Base-by-base conservation (phyloP, 2,888 invertebrate species). In the Spilarctia lutea region DNA sequence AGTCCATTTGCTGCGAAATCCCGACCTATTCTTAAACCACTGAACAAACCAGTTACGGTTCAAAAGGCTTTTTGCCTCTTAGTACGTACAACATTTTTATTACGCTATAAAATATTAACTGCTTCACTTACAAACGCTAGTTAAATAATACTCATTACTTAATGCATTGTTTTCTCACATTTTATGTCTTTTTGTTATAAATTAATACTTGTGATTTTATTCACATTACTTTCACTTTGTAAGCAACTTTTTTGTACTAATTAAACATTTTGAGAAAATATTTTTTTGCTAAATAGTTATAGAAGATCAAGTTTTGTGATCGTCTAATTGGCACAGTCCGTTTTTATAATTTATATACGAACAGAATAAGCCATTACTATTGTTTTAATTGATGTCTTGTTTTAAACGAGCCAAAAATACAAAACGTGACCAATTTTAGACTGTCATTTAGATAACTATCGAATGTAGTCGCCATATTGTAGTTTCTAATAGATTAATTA, bases 361-460 rank as follows among this genome's bases (percentile, higher is more conserved):
- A 68, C 13, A 71, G 76, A 77, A 76, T 76, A 63, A 18, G 18
- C 52, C 69, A 66, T 65, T 60, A 71, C 68, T 39, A 70, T 65
- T 65, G 42, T 75, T 76, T 71, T 69, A 68, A 81, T 69, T 68
- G 65, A 63, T 48, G 65, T 74, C 69, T 71, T 69, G 42, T 76
- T 75, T 70, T 39, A 68, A 68, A 68, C 66, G 30, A 67, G 72
- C 78, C 78, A 85, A 83, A 83, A 85, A 77, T 74, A 11, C 24
- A 35, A 75, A 74, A 79, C 82, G 83, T 85, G 83, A 83, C 79
- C 78, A 81, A 83, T 83, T 83, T 85, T 73, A 69, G 60, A 33
- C 74, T 79, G 84, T 85, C 82, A 79, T 81, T 78, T 77, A 83
- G 85, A 83, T 83, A 75, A 30, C 56, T 77, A 85, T 83, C 83